Evolutionary conservation across 2,888 invertebrate species (phyloP).

Genomic region (Drosophila paramelanica): DNA sequence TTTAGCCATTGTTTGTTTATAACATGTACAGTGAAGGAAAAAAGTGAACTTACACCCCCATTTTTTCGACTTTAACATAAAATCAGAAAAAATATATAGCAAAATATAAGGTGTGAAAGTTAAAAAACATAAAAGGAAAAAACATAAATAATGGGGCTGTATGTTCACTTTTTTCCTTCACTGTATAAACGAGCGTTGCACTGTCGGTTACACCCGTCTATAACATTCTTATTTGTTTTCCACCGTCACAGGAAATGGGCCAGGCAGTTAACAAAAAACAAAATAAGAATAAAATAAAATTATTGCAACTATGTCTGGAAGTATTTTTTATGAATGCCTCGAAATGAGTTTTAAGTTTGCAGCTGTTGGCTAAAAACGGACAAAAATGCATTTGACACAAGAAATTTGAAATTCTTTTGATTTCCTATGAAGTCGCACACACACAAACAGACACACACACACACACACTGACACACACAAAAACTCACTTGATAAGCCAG

Average conservation of each 20-base stretch:
- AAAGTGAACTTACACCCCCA: too few species aligned
- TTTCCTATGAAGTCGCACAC: constrained; percentile 52
- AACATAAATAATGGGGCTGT: too few species aligned
- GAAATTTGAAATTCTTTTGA: constrained; percentile 49
- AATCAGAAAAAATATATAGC: too few species aligned
- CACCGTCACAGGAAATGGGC: constrained; percentile 57
- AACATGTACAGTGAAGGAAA: too few species aligned
- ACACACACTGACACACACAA: neutral
- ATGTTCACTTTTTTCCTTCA: too few species aligned
- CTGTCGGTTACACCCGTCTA: too few species aligned
- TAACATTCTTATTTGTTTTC: constrained; percentile 8
- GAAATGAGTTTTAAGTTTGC: constrained; percentile 27
- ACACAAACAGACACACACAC: neutral
- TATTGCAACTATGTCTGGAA: constrained; percentile 56
- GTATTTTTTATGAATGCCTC: constrained; percentile 31
- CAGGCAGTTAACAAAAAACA: constrained; percentile 28
- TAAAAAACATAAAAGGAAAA: too few species aligned
- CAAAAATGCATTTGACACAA: constrained; percentile 36
- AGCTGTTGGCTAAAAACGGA: constrained; percentile 19
- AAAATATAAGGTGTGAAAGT: too few species aligned
- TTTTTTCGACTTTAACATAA: too few species aligned
- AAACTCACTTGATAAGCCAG: constrained; percentile 37
- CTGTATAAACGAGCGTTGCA: too few species aligned
- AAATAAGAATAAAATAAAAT: too few species aligned
- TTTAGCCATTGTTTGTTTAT: too few species aligned